Evolutionary conservation across 2,797 vertebrate genomes (phyloP).

Genomic region (Sebastes reedi): DNA sequence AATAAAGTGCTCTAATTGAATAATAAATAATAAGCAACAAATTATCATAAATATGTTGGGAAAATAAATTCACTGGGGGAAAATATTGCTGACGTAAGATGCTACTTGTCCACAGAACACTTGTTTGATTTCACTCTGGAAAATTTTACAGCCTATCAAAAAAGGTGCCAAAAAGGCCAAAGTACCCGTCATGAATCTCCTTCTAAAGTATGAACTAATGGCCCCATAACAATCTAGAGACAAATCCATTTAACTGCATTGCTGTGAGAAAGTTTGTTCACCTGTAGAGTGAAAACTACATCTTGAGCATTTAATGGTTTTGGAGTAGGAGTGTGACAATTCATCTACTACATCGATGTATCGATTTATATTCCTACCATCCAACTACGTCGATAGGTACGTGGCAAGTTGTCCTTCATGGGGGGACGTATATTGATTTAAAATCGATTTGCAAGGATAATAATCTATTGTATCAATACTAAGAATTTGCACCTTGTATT

Average conservation of each 20-base stretch:
- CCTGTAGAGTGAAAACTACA: not conserved
- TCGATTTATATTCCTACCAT: too few relatives aligned
- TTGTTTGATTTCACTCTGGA: conserved; percentile 21
- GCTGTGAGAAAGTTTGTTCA: not conserved
- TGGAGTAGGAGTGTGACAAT: too few relatives aligned
- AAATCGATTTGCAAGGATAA: too few relatives aligned
- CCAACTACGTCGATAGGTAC: too few relatives aligned
- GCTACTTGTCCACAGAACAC: not conserved
- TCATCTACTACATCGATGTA: too few relatives aligned
- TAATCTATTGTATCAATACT: too few relatives aligned
- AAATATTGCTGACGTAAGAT: conserved; percentile 29
- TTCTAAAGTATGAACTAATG: conserved; percentile 16
- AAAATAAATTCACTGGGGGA: conserved; percentile 14
- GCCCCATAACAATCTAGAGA: not conserved
- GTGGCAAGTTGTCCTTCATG: too few relatives aligned
- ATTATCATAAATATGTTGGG: conserved; percentile 17
- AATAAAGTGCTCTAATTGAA: conserved; percentile 20
- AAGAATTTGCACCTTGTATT: too few relatives aligned
- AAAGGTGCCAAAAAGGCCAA: conserved; percentile 16
- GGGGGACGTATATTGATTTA: too few relatives aligned
- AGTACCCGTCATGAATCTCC: conserved; percentile 3
- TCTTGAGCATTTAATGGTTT: not conserved
- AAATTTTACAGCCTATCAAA: conserved; percentile 10
- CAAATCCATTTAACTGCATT: conserved; percentile 8
- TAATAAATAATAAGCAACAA: conserved; percentile 29